phyloP scores from a whole-genome alignment of 2,113 vertebrate species.

The Gadus chalcogrammus region DNA sequence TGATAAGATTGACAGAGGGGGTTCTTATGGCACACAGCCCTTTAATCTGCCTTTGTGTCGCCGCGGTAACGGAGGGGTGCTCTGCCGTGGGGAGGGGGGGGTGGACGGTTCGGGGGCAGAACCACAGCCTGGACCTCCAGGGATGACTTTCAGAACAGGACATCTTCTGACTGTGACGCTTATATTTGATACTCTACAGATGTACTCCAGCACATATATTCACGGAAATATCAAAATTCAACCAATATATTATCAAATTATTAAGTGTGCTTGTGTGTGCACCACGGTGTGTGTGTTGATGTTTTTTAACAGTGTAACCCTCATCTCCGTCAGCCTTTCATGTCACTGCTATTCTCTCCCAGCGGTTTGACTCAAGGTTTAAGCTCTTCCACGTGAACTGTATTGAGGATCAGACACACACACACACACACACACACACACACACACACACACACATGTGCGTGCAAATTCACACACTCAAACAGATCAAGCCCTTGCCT shows the following conservation, averaged over 20 bases:
- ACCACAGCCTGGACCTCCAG: not conserved
- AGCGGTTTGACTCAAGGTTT: conserved; percentile 91
- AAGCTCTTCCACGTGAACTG: conserved; percentile 87
- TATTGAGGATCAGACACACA: conserved; percentile 72
- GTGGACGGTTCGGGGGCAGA: conserved; percentile 56
- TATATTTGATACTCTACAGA: conserved; percentile 26
- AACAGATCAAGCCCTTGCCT: conserved; percentile 29
- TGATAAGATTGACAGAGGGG: conserved; percentile 74
- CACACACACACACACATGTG: conserved; percentile 15
- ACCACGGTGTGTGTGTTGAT: not conserved
- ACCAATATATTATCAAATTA: not conserved
- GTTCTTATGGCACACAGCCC: conserved; percentile 59
- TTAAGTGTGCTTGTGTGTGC: not conserved
- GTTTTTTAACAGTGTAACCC: not conserved
- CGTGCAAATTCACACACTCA: conserved; percentile 14
- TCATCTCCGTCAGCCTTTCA: not conserved
- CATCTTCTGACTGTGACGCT: too few species aligned
- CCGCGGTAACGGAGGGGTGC: conserved; percentile 58
- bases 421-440: conserved; percentile 17
- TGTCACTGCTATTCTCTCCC: not conserved
- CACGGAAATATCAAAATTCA: not conserved
- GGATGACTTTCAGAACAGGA: not conserved
- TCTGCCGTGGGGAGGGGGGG: conserved; percentile 36
- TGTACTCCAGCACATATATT: too few species aligned
- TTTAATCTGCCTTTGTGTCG: conserved; percentile 68